Conservation (phyloP, 2,888 invertebrate species). For the Xylophagus ater region DNA sequence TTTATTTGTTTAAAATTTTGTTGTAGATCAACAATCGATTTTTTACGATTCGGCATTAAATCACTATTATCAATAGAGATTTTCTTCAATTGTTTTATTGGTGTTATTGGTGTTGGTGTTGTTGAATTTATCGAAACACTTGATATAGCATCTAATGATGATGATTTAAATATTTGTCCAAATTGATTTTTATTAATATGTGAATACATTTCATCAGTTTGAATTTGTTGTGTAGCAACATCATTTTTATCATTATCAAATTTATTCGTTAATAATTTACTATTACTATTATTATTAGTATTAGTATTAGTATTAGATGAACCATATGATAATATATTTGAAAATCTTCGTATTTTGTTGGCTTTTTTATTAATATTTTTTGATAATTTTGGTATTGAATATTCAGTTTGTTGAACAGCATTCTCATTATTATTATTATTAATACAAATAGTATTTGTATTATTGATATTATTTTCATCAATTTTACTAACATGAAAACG, state of each 20-base stretch:
- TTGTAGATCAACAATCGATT: background rate
- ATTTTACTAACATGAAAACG: conserved; percentile 38
- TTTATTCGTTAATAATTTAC: background rate
- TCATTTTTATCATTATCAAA: conserved; percentile 12
- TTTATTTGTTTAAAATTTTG: conserved; percentile 1
- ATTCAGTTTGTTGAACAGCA: conserved; percentile 8
- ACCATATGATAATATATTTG: conserved; percentile 36
- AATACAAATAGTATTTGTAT: background rate
- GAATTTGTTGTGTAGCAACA: conserved; percentile 28
- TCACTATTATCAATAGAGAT: conserved; percentile 29
- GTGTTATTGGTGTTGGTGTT: conserved; percentile 27
- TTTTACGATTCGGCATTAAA: background rate
- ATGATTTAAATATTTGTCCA: conserved; percentile 32
- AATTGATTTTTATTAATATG: conserved; percentile 26
- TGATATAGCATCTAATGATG: conserved; percentile 34
- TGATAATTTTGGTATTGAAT: conserved; percentile 14
- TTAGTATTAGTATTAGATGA: conserved; percentile 18
- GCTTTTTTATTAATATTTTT: conserved; percentile 26
- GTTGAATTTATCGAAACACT: conserved; percentile 22
- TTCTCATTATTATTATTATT: background rate
- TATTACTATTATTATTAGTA: conserved; percentile 3
- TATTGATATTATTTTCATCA: conserved; percentile 24
- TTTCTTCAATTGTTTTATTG: conserved; percentile 27
- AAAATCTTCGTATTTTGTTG: conserved; percentile 35
- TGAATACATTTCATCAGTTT: conserved; percentile 37